Evolutionary conservation across 2,888 invertebrate genomes (phyloP).

Genomic region (Andrena dorsata): DNA sequence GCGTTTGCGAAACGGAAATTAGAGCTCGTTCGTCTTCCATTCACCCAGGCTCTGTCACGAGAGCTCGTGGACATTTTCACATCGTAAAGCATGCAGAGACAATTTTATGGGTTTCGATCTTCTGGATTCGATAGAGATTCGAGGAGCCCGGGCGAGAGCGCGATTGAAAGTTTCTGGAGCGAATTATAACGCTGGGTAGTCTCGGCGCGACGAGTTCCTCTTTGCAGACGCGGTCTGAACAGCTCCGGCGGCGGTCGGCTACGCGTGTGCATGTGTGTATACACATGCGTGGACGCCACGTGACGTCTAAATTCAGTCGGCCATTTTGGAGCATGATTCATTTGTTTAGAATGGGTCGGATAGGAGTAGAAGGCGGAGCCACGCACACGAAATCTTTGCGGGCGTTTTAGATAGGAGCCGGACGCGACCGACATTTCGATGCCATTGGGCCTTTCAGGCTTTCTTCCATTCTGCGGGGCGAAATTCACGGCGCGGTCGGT

Average conservation of each 20-base stretch:
- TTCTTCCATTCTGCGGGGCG: slow-evolving; percentile 3
- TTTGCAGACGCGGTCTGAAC: slow-evolving; percentile 30
- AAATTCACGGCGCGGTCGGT: not conserved
- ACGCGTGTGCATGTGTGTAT: slow-evolving; percentile 20
- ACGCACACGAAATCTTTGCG: slow-evolving; percentile 81
- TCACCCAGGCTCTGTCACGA: too few species aligned
- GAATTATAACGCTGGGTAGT: slow-evolving; percentile 27
- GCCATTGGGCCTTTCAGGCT: not conserved
- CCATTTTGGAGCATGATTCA: slow-evolving; percentile 85
- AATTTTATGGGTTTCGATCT: too few species aligned
- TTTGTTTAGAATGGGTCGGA: slow-evolving; percentile 85
- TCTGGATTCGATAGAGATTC: not conserved
- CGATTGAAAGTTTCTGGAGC: slow-evolving; percentile 19
- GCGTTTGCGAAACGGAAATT: not conserved
- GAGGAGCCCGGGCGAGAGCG: slow-evolving; percentile 5
- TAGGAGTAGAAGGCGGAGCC: slow-evolving; percentile 84
- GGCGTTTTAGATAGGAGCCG: slow-evolving; percentile 69
- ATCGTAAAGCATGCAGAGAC: too few species aligned
- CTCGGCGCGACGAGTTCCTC: slow-evolving; percentile 38
- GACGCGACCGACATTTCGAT: slow-evolving; percentile 26
- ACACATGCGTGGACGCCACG: slow-evolving; percentile 80
- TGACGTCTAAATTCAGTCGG: slow-evolving; percentile 85
- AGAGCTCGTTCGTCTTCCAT: not conserved
- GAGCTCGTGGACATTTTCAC: too few species aligned
- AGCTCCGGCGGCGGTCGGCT: slow-evolving; percentile 34